phyloP scores from a whole-genome alignment of 2,888 invertebrate species.

The Drosophila incognita region DNA sequence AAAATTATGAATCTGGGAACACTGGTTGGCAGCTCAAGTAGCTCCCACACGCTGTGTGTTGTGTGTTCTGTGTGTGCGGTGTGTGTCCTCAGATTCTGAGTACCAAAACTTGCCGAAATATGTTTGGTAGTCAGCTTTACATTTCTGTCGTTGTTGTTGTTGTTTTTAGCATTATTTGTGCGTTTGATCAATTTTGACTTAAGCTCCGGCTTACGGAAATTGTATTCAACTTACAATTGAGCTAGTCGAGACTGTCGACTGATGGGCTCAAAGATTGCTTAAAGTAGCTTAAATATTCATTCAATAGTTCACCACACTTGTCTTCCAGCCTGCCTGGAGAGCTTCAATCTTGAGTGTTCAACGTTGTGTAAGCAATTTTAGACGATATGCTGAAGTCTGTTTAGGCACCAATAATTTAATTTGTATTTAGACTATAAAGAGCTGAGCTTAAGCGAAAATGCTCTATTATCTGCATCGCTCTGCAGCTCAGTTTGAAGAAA shows the following conservation, averaged over 20 bases:
- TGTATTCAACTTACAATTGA: slow-evolving; percentile 38
- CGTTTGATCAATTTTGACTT: slow-evolving; percentile 67
- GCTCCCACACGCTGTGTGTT: slow-evolving; percentile 71
- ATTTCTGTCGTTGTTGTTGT: slow-evolving; percentile 9
- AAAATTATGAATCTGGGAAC: slow-evolving; percentile 76
- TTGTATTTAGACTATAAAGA: background rate
- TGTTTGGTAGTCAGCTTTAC: slow-evolving; percentile 37
- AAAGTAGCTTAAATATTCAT: slow-evolving; percentile 14
- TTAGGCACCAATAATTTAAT: background rate
- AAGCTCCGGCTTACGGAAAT: slow-evolving; percentile 57
- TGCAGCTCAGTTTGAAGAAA: slow-evolving; percentile 8
- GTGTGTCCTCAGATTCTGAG: slow-evolving; percentile 16
- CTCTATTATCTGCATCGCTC: slow-evolving; percentile 24
- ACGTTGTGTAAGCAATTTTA: background rate
- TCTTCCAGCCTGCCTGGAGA: background rate
- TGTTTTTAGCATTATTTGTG: slow-evolving; percentile 16
- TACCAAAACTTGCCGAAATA: slow-evolving; percentile 45
- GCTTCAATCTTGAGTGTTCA: background rate
- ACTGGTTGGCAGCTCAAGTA: slow-evolving; percentile 41
- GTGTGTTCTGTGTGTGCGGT: slow-evolving; percentile 15
- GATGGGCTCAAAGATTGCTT: slow-evolving; percentile 5
- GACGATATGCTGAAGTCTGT: background rate
- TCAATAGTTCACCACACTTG: slow-evolving; percentile 11
- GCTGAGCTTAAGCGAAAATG: background rate
- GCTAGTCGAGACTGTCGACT: slow-evolving; percentile 22